Evolutionary conservation across 2,797 vertebrate genomes (phyloP).

Genomic region (Leptatherina wallacei): DNA sequence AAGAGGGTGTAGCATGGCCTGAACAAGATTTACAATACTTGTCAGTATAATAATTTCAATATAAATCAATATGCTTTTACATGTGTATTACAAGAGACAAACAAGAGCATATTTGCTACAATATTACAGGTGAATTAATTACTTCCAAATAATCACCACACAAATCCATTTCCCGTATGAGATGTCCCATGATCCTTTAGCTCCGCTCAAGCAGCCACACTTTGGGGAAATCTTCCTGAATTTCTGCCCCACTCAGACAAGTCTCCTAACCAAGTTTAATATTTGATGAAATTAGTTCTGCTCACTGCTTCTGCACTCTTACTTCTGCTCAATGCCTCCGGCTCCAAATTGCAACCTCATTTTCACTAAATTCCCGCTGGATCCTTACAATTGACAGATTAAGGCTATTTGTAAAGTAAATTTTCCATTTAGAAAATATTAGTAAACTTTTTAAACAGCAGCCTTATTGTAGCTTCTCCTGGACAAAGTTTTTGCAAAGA

Average conservation of each 20-base stretch:
- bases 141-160: conserved; percentile 49
- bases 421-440: conserved; percentile 9
- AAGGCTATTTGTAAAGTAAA: conserved; percentile 26
- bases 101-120: background rate
- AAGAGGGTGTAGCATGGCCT: background rate
- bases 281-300: conserved; percentile 89
- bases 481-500: background rate
- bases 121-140: conserved; percentile 1
- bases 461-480: no score
- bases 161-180: conserved; percentile 37
- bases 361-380: conserved; percentile 37
- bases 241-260: conserved; percentile 50
- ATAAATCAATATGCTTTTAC: background rate
- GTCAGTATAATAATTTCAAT: background rate
- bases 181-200: conserved; percentile 58
- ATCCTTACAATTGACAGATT: conserved; percentile 44
- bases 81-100: background rate
- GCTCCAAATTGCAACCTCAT: conserved; percentile 43
- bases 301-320: conserved; percentile 74
- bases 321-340: conserved; percentile 63
- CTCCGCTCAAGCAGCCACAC: conserved; percentile 40
- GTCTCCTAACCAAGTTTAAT: conserved; percentile 81
- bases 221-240: conserved; percentile 57
- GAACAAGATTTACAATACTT: background rate
- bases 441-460: background rate